Evolutionary conservation across 2,797 vertebrate genomes (phyloP), one percentile per base, ranked within the genome.

Genomic region (Tadarida brasiliensis): DNA sequence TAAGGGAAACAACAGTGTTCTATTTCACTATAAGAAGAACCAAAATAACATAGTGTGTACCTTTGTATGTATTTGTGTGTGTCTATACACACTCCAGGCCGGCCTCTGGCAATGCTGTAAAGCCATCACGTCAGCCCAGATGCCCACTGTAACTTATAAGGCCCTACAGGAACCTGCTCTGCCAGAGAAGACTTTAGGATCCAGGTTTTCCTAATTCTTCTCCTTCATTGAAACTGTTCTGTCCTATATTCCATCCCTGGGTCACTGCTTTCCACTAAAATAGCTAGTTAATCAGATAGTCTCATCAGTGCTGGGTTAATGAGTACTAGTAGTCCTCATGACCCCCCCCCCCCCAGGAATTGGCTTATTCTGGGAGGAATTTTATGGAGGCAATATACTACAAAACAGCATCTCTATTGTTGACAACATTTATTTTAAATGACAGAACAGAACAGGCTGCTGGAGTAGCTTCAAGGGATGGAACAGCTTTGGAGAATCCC

Each of bases 21-120:
- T 28, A 39, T 85, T 80, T 87, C 20, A 44, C 49, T 76, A 11
- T 49, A 76, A 22, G 22, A 94, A 96, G 28, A 93, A 96, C 2
- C 16, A 59, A 94, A 56, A 74, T 30, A 85, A 61, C 7, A 35
- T 19, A 17, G 5, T 70, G 33, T 71, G 54, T 4, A n/a, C 30
- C 33, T 59, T 44, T 76, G 74, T 57, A n/a, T 57, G 44, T 68
- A 26, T 26, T 19, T 57, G 17, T 65, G 7, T 17, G 14, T 71
- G 56, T 82, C 1, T 30, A 4, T 19, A 14, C 20, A 14, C 2
- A 71, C 54, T 57, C 10, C 17, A 35, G 70, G 51, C 26, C 67
- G 67, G 76, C 57, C 39, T 44, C 19, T 47, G 33, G 24, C 59
- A 84, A 59, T 85, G 54, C 39, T 84, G 1, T 59, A 70, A 77